Evolutionary conservation across 2,113 vertebrate species (phyloP).

Genomic region (Notothenia coriiceps): DNA sequence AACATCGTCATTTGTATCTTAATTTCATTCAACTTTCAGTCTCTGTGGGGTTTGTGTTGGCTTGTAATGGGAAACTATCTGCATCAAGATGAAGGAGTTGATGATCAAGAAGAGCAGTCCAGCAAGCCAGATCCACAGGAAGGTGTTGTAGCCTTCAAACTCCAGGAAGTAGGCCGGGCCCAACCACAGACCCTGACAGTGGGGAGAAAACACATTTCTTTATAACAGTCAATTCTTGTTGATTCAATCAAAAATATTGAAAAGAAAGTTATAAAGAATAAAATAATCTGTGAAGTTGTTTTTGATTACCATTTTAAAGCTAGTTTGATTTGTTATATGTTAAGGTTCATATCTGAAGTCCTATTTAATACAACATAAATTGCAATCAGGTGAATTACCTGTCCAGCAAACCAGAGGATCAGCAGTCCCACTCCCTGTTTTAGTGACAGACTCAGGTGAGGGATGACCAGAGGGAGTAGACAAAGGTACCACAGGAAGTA

Average conservation of each 20-base stretch:
- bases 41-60: conserved; percentile 42
- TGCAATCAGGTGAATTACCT: conserved; percentile 73
- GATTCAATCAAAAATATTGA: not conserved
- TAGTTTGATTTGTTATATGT: too few species aligned
- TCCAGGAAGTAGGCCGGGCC: conserved; percentile 91
- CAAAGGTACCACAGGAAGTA: conserved; percentile 99
- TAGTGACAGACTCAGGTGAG: conserved; percentile 85
- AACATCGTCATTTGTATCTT: not conserved
- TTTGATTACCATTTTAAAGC: too few species aligned
- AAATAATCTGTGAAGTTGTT: too few species aligned
- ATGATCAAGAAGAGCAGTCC: conserved; percentile 91
- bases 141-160: conserved; percentile 92
- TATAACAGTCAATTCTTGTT: not conserved
- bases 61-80: conserved; percentile 90
- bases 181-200: conserved; percentile 89
- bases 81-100: conserved; percentile 89
- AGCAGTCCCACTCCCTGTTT: conserved; percentile 79
- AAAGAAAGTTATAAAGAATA: not conserved
- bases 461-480: conserved; percentile 90
- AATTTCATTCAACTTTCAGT: conserved; percentile 68
- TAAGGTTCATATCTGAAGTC: not conserved
- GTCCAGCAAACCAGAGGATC: conserved; percentile 90
- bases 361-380: not conserved
- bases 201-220: not conserved
- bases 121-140: conserved; percentile 90